Conservation (phyloP, 23 tunicate species). For the Diplosoma virens region DNA sequence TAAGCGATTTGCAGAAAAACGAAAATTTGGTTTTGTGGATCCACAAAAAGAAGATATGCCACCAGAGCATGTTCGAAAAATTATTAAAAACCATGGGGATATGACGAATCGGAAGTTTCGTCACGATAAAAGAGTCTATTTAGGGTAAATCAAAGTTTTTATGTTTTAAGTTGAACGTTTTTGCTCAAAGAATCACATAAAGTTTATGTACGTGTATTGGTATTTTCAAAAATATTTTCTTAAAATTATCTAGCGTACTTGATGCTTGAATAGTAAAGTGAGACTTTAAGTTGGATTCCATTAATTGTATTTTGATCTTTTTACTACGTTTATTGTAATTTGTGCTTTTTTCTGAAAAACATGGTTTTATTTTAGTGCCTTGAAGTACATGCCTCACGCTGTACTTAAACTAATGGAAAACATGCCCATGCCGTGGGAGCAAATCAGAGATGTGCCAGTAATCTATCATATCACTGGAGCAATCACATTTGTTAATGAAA, state of each 20-base stretch:
- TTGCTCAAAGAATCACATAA: no score
- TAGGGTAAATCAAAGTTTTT: slow-evolving; percentile 91
- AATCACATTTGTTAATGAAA: slow-evolving; percentile 94
- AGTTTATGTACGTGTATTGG: no score
- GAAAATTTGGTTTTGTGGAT: slow-evolving; percentile 97
- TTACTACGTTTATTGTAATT: neutral
- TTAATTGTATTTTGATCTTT: neutral
- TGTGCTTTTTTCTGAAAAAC: neutral
- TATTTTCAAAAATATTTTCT: no score
- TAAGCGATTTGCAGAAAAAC: slow-evolving; percentile 94
- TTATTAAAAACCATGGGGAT: slow-evolving; percentile 98
- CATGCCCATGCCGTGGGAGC: slow-evolving; percentile 99
- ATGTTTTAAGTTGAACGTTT: no score
- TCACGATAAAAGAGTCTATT: slow-evolving; percentile 94
- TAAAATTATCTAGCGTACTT: no score
- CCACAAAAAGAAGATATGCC: slow-evolving; percentile 99
- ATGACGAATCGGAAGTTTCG: slow-evolving; percentile 98
- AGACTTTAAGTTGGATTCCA: neutral
- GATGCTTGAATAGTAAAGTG: no score
- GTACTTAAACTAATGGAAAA: slow-evolving; percentile 91
- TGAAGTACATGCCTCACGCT: slow-evolving; percentile 99
- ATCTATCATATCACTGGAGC: slow-evolving; percentile 99
- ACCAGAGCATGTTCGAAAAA: slow-evolving; percentile 95
- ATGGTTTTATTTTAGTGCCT: slow-evolving; percentile 61
- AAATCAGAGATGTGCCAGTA: slow-evolving; percentile 96